Conservation (phyloP, 92 coral and sea anemone species). For the Diadumene lineata region DNA sequence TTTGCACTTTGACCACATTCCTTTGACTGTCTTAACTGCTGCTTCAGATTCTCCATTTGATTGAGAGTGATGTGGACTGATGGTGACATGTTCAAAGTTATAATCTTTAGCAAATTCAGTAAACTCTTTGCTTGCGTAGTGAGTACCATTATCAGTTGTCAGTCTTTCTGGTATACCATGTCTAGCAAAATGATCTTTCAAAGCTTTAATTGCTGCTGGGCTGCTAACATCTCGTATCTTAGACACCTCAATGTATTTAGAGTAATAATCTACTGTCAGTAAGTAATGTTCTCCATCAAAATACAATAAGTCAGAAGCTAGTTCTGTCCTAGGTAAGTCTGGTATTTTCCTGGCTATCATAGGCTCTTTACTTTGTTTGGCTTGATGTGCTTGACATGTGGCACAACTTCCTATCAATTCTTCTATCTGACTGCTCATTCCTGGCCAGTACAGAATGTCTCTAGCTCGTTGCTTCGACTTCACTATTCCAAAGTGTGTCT, state of each 20-base stretch:
- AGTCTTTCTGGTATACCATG: conserved; percentile 29
- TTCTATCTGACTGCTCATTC: not conserved
- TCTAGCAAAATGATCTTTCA: conserved; percentile 41
- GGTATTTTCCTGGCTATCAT: conserved; percentile 10
- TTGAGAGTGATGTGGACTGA: conserved; percentile 30
- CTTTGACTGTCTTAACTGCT: conserved; percentile 27
- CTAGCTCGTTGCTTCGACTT: conserved; percentile 60
- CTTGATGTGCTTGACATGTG: not conserved
- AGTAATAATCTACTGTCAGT: conserved; percentile 35
- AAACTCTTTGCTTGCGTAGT: conserved; percentile 31
- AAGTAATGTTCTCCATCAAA: conserved; percentile 37
- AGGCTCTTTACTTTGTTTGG: not conserved
- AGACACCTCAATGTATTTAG: conserved; percentile 42
- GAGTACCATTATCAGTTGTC: conserved; percentile 43
- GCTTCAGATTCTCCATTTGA: conserved; percentile 36
- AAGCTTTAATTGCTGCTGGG: conserved; percentile 38
- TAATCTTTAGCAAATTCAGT: conserved; percentile 35
- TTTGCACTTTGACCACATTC: conserved; percentile 30
- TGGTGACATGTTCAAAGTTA: conserved; percentile 28
- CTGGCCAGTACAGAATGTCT: conserved; percentile 45
- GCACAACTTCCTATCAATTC: not conserved
- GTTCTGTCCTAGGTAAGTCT: conserved; percentile 24
- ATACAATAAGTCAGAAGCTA: conserved; percentile 8
- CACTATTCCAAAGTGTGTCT: conserved; percentile 42
- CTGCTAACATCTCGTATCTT: conserved; percentile 37